A percentile compares a stretch with the other conserved stretches of the same genome.
phyloP scores from a whole-genome alignment of 2,888 invertebrate genomes.

The Cactoblastis cactorum region DNA sequence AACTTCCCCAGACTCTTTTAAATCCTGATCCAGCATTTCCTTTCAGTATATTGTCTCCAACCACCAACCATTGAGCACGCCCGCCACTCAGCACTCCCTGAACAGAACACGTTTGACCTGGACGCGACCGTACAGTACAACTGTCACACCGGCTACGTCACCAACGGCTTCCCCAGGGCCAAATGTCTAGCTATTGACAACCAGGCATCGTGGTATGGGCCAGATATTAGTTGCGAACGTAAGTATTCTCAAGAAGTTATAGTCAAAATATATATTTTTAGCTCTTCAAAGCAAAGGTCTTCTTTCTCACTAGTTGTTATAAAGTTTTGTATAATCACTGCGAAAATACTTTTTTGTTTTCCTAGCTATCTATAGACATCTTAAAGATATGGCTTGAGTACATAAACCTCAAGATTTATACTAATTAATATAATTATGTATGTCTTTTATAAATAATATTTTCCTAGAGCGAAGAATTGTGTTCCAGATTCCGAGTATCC shows the following conservation, averaged over 20 bases:
- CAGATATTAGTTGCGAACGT: slow-evolving; percentile 97
- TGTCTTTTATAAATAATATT: too few relatives aligned
- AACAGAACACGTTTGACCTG: slow-evolving; percentile 92
- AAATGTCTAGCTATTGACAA: slow-evolving; percentile 95
- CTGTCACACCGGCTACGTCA: slow-evolving; percentile 96
- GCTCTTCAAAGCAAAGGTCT: too few relatives aligned
- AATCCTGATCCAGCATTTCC: neutral
- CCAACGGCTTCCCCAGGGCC: slow-evolving; percentile 93
- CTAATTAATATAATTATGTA: too few relatives aligned
- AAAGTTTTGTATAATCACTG: too few relatives aligned
- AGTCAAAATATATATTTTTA: too few relatives aligned
- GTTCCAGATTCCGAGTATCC: too few relatives aligned
- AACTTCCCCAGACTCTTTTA: neutral
- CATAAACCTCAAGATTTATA: too few relatives aligned
- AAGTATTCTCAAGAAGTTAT: slow-evolving; percentile 50
- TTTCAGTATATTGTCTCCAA: slow-evolving; percentile 89
- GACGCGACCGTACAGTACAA: slow-evolving; percentile 95
- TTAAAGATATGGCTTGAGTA: too few relatives aligned
- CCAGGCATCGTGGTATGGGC: slow-evolving; percentile 97
- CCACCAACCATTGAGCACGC: slow-evolving; percentile 92
- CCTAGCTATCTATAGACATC: too few relatives aligned
- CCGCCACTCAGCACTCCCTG: slow-evolving; percentile 91
- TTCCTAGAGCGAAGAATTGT: too few relatives aligned
- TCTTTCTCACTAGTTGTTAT: too few relatives aligned
- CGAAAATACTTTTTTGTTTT: too few relatives aligned